A percentile compares a stretch with the other conserved stretches of the same genome.
Conservation (phyloP, 2,797 vertebrate genomes). For the Phoxinus dragarum region DNA sequence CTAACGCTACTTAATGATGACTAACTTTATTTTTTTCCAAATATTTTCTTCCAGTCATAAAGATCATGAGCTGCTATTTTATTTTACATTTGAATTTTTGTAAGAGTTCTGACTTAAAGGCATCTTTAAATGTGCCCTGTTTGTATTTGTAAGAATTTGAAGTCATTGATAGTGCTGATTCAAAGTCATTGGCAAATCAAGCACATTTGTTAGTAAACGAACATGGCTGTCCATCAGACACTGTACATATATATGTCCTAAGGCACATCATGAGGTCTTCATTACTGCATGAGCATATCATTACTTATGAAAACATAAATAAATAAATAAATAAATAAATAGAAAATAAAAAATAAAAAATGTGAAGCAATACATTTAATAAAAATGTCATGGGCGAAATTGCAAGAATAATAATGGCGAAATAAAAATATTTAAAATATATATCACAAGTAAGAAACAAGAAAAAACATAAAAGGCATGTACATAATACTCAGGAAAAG, state of each 20-base stretch:
- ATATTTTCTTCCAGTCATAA: not conserved
- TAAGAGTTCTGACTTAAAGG: not conserved
- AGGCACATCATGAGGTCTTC: slow-evolving; percentile 35
- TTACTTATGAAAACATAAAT: not conserved
- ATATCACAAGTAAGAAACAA: not conserved
- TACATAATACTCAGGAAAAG: not conserved
- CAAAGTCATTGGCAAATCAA: not conserved
- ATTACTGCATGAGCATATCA: not conserved
- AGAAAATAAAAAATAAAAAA: not conserved
- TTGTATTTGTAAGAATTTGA: not conserved
- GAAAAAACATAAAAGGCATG: not conserved
- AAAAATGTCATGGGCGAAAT: not conserved
- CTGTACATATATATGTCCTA: not conserved
- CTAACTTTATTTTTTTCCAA: not conserved
- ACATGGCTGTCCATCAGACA: not conserved
- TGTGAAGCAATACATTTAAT: not conserved
- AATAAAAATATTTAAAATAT: not conserved
- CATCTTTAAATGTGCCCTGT: not conserved
- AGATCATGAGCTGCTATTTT: slow-evolving; percentile 2
- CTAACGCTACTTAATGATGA: not conserved
- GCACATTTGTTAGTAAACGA: not conserved
- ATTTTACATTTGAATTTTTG: not conserved
- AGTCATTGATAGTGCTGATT: not conserved
- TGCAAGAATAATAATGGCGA: not conserved
- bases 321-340: not conserved